Evolutionary conservation across 2,113 vertebrate species (phyloP).

Genomic region (Montifringilla adamsi): DNA sequence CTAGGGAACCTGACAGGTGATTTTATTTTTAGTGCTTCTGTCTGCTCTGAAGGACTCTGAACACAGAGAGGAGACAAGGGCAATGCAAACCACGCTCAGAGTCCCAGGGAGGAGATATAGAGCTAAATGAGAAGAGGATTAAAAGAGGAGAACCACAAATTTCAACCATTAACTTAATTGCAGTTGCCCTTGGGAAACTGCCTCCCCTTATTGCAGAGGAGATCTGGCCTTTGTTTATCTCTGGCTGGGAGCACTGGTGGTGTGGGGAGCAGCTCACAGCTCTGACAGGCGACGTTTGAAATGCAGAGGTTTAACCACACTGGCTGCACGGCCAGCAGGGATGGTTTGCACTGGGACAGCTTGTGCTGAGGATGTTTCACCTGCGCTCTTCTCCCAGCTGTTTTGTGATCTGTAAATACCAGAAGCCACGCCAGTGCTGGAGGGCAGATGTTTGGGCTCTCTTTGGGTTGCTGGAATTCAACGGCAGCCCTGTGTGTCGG

Average conservation of each 20-base stretch:
- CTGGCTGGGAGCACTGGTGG: background rate
- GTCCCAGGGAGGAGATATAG: background rate
- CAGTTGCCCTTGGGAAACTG: background rate
- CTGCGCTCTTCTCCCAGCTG: background rate
- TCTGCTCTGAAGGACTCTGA: background rate
- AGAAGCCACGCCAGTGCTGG: accelerated
- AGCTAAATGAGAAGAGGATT: background rate
- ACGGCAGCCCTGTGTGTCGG: background rate
- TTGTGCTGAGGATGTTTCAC: background rate
- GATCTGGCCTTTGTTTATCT: background rate
- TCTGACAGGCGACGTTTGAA: accelerated
- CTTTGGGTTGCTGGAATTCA: accelerated
- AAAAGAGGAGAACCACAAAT: background rate
- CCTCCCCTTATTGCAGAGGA: background rate
- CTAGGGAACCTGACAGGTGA: conserved; percentile 3
- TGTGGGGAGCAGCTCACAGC: background rate
- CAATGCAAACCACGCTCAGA: background rate
- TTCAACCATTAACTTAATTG: background rate
- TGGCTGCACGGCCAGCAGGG: background rate
- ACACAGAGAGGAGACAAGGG: background rate
- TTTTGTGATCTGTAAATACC: background rate
- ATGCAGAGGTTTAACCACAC: accelerated
- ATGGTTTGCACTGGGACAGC: accelerated
- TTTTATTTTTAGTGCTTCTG: conserved; percentile 41
- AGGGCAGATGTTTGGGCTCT: background rate